These are phyloP conservation scores for Anser cygnoides DNA, from an alignment of 2,113 vertebrate genomes.

Conservation along the genomic window DNA sequence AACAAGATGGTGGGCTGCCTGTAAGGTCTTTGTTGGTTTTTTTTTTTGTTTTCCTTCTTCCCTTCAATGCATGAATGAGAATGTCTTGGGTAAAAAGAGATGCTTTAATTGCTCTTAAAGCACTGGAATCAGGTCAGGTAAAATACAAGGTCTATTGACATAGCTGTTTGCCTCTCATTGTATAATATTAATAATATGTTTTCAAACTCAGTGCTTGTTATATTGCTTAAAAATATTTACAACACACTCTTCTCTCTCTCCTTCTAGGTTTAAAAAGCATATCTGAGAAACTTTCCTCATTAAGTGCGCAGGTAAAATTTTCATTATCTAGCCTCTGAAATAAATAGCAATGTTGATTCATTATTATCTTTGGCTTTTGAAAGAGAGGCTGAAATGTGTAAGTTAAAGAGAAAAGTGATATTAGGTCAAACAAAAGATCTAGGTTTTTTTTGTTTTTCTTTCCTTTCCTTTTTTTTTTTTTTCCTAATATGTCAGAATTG, in stretches of 20 bases:
- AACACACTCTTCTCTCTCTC: background rate
- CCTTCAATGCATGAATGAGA: background rate
- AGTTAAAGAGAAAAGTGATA: background rate
- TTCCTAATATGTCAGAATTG: background rate
- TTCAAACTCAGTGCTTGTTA: background rate
- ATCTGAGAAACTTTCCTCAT: background rate
- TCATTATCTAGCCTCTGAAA: background rate
- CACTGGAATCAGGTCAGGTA: background rate
- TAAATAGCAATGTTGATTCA: background rate
- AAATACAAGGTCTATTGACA: background rate
- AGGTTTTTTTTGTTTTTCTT: too few relatives aligned
- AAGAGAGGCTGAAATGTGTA: background rate
- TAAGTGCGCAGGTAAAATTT: background rate
- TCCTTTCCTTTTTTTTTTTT: background rate
- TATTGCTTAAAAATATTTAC: background rate
- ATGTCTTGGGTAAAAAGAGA: background rate
- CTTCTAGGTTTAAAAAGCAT: background rate
- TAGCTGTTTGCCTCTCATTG: slow-evolving; percentile 30
- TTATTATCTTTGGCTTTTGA: background rate
- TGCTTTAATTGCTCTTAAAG: background rate
- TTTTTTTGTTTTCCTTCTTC: too few relatives aligned
- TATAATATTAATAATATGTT: slow-evolving; percentile 44
- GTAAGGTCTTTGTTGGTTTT: too few relatives aligned
- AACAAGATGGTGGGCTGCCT: background rate
- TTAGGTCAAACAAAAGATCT: background rate